A percentile compares a stretch with the other conserved stretches of the same genome.
phyloP scores from a whole-genome alignment of 23 tunicate genomes.

The Ciona savignyi region DNA sequence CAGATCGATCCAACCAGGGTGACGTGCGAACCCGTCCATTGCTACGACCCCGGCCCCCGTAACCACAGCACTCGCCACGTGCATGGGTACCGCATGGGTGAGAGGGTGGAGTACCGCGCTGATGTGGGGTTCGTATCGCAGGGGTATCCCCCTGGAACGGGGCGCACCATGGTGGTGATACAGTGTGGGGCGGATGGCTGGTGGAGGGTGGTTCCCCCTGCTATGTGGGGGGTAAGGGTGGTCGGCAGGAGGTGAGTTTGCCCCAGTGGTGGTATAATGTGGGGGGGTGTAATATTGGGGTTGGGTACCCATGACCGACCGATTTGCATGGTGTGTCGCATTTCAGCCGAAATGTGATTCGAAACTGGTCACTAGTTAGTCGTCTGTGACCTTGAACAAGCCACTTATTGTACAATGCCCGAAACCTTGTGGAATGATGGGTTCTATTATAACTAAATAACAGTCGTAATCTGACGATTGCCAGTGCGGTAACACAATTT shows the following conservation, averaged over 20 bases:
- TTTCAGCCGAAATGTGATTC: no score
- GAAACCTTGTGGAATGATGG: no score
- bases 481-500: no score
- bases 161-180: slow-evolving; percentile 21
- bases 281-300: no score
- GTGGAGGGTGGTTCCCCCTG: slow-evolving; percentile 23
- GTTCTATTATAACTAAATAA: no score
- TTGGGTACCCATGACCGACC: no score
- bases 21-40: slow-evolving; percentile 24
- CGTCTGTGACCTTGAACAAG: no score
- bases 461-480: no score
- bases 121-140: slow-evolving; percentile 36
- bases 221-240: neutral
- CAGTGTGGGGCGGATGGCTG: slow-evolving; percentile 31
- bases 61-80: slow-evolving; percentile 15
- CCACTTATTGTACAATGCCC: no score
- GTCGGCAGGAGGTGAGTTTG: neutral
- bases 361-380: no score
- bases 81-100: slow-evolving; percentile 15
- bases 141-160: neutral
- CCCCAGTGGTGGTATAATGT: no score
- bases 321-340: no score
- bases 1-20: neutral
- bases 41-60: slow-evolving; percentile 54
- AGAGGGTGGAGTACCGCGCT: slow-evolving; percentile 36